Conservation (phyloP, 2,797 vertebrate species). For the Takifugu rubripes region DNA sequence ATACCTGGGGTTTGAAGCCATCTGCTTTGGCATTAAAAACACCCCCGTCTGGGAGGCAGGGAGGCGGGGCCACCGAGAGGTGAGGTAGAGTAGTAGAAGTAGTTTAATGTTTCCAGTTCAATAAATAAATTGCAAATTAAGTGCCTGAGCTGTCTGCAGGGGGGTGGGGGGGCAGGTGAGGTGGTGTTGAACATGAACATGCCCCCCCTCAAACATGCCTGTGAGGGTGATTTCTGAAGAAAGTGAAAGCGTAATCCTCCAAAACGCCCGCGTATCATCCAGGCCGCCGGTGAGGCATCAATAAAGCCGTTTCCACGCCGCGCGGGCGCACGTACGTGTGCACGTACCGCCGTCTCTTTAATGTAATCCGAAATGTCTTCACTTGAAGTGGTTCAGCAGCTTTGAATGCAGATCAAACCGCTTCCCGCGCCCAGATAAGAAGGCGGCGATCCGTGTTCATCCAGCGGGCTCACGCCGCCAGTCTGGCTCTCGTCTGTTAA, state of each 20-base stretch:
- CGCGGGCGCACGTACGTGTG: not conserved
- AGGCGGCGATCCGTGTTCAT: slow-evolving; percentile 24
- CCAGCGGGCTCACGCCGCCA: slow-evolving; percentile 12
- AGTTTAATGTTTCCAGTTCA: too few relatives aligned
- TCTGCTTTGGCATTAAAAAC: slow-evolving; percentile 36
- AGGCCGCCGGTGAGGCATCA: slow-evolving; percentile 22
- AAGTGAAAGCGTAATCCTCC: not conserved
- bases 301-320: slow-evolving; percentile 25
- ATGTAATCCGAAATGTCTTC: slow-evolving; percentile 33
- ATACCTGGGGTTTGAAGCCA: slow-evolving; percentile 63
- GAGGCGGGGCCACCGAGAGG: not conserved
- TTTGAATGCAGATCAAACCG: slow-evolving; percentile 49
- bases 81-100: slow-evolving; percentile 19
- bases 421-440: slow-evolving; percentile 41
- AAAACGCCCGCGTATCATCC: not conserved
- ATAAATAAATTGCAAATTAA: too few relatives aligned
- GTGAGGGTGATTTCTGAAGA: not conserved
- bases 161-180: too few relatives aligned
- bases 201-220: too few relatives aligned
- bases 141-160: too few relatives aligned
- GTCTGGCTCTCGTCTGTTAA: slow-evolving; percentile 27
- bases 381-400: slow-evolving; percentile 39
- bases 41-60: slow-evolving; percentile 9
- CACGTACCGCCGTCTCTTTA: slow-evolving; percentile 28
- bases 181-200: too few relatives aligned